Base-by-base conservation (phyloP, 1,140 invertebrate genomes). In the Lanistes nyassanus region DNA sequence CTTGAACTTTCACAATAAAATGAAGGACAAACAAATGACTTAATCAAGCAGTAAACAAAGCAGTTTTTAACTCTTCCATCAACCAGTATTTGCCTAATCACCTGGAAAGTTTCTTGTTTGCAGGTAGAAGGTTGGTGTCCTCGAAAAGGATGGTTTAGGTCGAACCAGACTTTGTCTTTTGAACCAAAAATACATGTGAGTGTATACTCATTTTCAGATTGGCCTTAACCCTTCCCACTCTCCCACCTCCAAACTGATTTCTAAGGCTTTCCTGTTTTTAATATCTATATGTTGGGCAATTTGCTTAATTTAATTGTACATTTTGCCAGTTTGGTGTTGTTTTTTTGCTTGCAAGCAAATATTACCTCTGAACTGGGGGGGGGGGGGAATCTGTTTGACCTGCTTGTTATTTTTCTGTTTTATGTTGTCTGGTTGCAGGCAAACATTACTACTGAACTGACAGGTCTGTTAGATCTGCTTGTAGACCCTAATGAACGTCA, bases 401-500 rank as follows among this genome's bases (percentile, higher is more conserved):
- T 23, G 51, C 51, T 36, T 36, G 16, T 68, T 9, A 16, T 36
- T 36, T 68, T 68, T 19, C 13, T 13, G 66, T 68, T 68, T 53
- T 23, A 53, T 31, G 13, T 37, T 66, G 11, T 13, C 23, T 37
- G 55, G 13, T 78, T 65, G 16, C 78, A 83, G 82, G 82, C 82
- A 11, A 79, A 82, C 29, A 67, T 82, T 31, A 81, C 76, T 7
- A 74, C 76, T 58, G 77, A 86, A 70, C 64, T 89, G n/a, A 78
- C 82, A 51, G 81, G 73, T 16, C 72, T 90, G 51, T 84, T 90
- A 83, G 81, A 80, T 23, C 74, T 86, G 56, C 78, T 89, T 65
- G 83, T 80, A 19, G 87, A 88, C 71, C 85, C 86, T 16, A 89
- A 87, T 75, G 85, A 86, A 60, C 80, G 84, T 2, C 82, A 86